Evolutionary conservation across 2,113 vertebrate genomes (phyloP), one percentile per base, ranked within the genome.

Genomic region (Cairina moschata): DNA sequence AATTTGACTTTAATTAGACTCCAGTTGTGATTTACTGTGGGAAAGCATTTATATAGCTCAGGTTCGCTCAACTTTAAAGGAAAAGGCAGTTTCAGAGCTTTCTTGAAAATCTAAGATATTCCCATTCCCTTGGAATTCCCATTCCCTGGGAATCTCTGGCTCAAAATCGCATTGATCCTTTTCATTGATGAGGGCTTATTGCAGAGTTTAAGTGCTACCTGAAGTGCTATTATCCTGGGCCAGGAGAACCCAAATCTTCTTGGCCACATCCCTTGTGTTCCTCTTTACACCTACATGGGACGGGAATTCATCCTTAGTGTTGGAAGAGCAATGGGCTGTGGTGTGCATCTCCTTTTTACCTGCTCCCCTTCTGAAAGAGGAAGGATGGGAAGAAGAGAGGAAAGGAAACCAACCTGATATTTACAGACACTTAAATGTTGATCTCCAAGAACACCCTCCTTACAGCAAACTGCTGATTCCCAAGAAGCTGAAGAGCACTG

Each of bases 151-250:
- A 46, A 44, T 28, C 55, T 75, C 42, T 81, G 52, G 13, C 52
- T 68, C 44, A 50, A 80, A 74, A 78, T 63, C 2, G 0, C 36
- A 46, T 14, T 0, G 0, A 36, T 42, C 8, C 4, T 42, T 88
- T 65, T 73, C 44, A 44, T 26, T 65, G 8, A 29, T 76, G 38
- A 69, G 29, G 4, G 29, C 28, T 65, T 23, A 36, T 9, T 17
- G 36, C 50, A 58, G 36, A 55, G 31, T 63, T 63, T 44, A 69
- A 75, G 22, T 26, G 62, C 31, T 11, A 26, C 40, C 31, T 81
- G n/a, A 22, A 25, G 13, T 34, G 40, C 4, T 67, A 56, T 29
- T 74, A 18, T 63, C 16, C 25, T 68, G 69, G 68, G 38, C 31
- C 15, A 78, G 32, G 8, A 54, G 8, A 83, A 59, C 3, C 5